phyloP scores from a whole-genome alignment of 2,113 vertebrate genomes.

The Carollia perspicillata region DNA sequence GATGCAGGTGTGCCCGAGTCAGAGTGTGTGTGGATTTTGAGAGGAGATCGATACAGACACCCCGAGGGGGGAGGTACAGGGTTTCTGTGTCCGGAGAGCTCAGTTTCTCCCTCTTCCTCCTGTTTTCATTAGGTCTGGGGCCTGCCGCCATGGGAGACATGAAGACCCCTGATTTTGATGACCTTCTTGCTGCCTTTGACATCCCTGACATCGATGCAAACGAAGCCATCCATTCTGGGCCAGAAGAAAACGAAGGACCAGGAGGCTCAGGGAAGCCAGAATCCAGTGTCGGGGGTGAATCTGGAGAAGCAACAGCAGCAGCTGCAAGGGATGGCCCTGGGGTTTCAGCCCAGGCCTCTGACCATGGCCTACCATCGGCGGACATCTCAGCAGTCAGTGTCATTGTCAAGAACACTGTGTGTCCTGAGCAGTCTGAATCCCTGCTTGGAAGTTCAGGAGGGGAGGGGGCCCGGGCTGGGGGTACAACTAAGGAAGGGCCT shows the following conservation, averaged over 20 bases:
- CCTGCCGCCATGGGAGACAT: constrained; percentile 93
- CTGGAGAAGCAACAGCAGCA: constrained; percentile 26
- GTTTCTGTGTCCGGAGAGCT: background rate
- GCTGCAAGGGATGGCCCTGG: background rate
- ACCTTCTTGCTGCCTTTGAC: constrained; percentile 96
- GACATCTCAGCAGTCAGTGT: constrained; percentile 93
- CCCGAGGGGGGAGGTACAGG: background rate
- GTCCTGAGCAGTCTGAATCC: constrained; percentile 84
- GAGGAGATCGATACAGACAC: background rate
- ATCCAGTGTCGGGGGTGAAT: background rate
- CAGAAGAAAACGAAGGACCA: constrained; percentile 86
- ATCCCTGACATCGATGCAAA: constrained; percentile 97
- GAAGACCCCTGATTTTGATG: constrained; percentile 99
- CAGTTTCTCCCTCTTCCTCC: background rate
- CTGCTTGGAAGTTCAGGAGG: constrained; percentile 47
- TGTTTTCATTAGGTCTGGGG: constrained; percentile 74
- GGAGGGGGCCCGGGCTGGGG: constrained; percentile 74
- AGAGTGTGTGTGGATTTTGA: background rate
- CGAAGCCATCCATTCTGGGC: constrained; percentile 92
- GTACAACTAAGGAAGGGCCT: constrained; percentile 62
- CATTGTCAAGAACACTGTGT: constrained; percentile 95
- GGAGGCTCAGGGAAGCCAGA: constrained; percentile 72
- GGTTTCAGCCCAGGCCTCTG: constrained; percentile 47
- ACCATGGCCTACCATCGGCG: constrained; percentile 72
- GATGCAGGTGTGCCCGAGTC: background rate